Percentiles rank a stretch among this genome's conserved stretches.
Evolutionary conservation across 1,140 invertebrate genomes (phyloP).

Genomic region (Lordiphosa clarofinis): DNA sequence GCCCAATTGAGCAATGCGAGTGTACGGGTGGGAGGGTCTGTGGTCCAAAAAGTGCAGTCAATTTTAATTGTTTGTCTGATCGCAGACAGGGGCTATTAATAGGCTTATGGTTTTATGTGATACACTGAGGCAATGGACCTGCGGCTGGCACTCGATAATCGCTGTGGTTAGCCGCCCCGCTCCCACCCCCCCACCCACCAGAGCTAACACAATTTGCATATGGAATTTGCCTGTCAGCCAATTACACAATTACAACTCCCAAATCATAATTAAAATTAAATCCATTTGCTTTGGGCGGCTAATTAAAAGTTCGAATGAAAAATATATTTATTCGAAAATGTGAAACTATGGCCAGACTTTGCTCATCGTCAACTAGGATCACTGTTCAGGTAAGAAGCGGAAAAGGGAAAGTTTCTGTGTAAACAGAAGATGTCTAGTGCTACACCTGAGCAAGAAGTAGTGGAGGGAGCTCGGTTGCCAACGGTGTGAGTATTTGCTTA

Average conservation of each 20-base stretch:
- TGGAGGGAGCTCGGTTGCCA: conserved; percentile 18
- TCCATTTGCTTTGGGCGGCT: conserved; percentile 36
- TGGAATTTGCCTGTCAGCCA: conserved; percentile 48
- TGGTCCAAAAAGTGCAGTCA: conserved; percentile 64
- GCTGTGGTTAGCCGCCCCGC: conserved; percentile 38
- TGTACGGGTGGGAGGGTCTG: not conserved
- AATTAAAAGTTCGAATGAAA: conserved; percentile 41
- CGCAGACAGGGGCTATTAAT: conserved; percentile 71
- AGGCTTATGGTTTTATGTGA: conserved; percentile 71
- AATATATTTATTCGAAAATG: conserved; percentile 33
- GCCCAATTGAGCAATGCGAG: conserved; percentile 59
- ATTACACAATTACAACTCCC: conserved; percentile 41
- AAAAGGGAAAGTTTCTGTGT: conserved; percentile 50
- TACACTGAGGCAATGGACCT: conserved; percentile 38
- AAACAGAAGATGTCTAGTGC: conserved; percentile 39
- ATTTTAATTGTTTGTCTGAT: conserved; percentile 76
- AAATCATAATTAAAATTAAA: conserved; percentile 69
- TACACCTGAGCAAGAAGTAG: not conserved
- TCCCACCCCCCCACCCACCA: conserved; percentile 5
- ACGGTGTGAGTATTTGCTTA: conserved; percentile 63
- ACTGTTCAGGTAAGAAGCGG: conserved; percentile 27
- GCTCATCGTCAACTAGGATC: conserved; percentile 53
- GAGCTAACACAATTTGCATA: conserved; percentile 46
- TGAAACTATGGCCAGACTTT: conserved; percentile 66
- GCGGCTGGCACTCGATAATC: conserved; percentile 48